Conservation (phyloP, 2,113 vertebrate species). For the Hemichromis elongatus region DNA sequence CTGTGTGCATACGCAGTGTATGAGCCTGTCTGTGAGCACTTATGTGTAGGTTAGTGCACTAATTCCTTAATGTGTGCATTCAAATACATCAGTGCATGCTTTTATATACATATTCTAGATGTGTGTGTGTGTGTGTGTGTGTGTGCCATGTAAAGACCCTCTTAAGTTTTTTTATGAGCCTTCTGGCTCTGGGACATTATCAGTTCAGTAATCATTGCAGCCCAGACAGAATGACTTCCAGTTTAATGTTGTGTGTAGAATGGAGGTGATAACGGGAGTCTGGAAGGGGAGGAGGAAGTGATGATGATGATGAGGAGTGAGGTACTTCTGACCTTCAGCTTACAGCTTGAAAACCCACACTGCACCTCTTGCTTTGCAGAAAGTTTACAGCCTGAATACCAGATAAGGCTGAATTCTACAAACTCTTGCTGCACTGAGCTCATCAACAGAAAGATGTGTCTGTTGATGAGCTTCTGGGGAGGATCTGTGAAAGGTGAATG, state of each 20-base stretch:
- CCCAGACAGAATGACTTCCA: slow-evolving; percentile 1
- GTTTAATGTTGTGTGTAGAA: slow-evolving; percentile 20
- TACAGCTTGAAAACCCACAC: neutral
- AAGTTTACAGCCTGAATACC: neutral
- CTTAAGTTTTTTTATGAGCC: slow-evolving; percentile 8
- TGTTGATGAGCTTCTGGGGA: neutral
- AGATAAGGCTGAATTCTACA: neutral
- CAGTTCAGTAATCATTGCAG: neutral
- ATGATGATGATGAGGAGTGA: neutral
- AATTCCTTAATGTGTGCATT: neutral
- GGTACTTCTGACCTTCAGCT: slow-evolving; percentile 7
- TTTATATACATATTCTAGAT: neutral
- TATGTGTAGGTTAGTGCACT: neutral
- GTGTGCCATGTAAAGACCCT: neutral
- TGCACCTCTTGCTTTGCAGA: neutral
- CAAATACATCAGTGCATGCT: neutral
- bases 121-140: neutral
- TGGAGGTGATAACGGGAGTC: neutral
- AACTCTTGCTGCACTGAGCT: neutral
- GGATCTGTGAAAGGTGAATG: neutral
- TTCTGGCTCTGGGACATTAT: neutral
- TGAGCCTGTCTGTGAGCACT: neutral
- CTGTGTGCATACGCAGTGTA: neutral
- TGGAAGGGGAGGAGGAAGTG: neutral
- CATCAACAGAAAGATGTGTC: neutral